phyloP scores from a whole-genome alignment of 1,140 invertebrate species.

The Sitobion miscanthi region DNA sequence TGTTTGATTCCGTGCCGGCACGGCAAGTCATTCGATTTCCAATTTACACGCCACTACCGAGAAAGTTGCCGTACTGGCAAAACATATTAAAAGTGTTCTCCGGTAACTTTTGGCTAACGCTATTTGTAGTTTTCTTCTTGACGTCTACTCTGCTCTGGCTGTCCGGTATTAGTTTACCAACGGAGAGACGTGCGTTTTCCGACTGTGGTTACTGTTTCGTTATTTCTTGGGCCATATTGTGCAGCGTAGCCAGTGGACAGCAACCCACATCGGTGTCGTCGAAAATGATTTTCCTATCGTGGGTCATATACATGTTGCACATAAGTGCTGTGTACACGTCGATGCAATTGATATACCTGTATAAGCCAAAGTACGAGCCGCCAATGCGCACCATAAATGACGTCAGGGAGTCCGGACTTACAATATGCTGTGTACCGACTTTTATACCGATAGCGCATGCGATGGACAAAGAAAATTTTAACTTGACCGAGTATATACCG shows the following conservation, averaged over 20 bases:
- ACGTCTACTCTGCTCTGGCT: neutral
- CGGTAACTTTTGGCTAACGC: neutral
- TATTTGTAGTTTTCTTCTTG: neutral
- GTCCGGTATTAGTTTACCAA: neutral
- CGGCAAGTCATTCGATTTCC: neutral
- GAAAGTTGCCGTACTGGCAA: constrained; percentile 29
- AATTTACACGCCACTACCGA: neutral
- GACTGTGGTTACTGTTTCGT: constrained; percentile 2
- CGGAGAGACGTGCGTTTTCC: neutral
- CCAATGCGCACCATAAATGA: constrained; percentile 38
- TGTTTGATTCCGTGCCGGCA: neutral
- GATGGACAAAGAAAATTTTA: constrained; percentile 4
- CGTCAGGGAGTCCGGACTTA: neutral
- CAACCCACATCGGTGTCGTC: constrained; percentile 6
- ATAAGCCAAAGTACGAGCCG: constrained; percentile 4
- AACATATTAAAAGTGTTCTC: constrained; percentile 42
- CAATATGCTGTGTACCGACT: neutral
- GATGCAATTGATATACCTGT: constrained; percentile 32
- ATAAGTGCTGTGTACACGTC: constrained; percentile 44
- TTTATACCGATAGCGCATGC: constrained; percentile 12
- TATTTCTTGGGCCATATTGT: constrained; percentile 35
- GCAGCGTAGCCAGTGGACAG: neutral
- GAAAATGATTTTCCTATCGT: constrained; percentile 8
- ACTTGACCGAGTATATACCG: neutral
- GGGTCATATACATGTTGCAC: constrained; percentile 27